phyloP scores from a whole-genome alignment of 2,888 invertebrate species.

The Tetragonula carbonaria region DNA sequence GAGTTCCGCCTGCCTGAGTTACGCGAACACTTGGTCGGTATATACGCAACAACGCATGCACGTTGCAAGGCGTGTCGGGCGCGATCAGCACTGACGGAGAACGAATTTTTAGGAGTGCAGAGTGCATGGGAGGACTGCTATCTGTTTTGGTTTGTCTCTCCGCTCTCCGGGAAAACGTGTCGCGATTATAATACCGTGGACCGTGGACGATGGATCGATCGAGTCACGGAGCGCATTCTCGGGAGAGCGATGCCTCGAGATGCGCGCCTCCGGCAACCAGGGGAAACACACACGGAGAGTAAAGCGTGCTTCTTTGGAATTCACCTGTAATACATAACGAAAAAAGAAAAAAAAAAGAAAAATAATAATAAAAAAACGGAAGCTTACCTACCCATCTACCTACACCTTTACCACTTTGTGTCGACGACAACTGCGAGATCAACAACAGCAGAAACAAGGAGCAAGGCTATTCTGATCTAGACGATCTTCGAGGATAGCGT shows the following conservation, averaged over 20 bases:
- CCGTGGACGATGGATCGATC: not conserved
- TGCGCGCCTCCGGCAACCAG: slow-evolving; percentile 20
- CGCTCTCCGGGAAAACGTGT: not conserved
- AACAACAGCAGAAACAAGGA: not conserved
- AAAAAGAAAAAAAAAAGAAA: too few species aligned
- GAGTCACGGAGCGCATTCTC: not conserved
- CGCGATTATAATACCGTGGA: not conserved
- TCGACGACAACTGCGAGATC: slow-evolving; percentile 18
- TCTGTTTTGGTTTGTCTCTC: not conserved
- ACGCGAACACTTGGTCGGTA: not conserved
- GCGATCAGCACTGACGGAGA: not conserved
- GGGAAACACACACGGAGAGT: slow-evolving; percentile 15
- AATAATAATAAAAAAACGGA: not conserved
- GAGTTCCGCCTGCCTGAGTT: not conserved
- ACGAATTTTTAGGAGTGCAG: not conserved
- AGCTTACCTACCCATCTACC: slow-evolving; percentile 52
- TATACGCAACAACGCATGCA: not conserved
- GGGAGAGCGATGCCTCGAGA: slow-evolving; percentile 16
- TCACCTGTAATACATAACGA: slow-evolving; percentile 41
- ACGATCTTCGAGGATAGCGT: slow-evolving; percentile 43
- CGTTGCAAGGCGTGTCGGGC: not conserved
- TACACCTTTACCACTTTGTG: slow-evolving; percentile 50
- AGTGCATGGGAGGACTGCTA: slow-evolving; percentile 15
- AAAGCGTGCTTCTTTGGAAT: slow-evolving; percentile 45
- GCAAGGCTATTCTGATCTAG: slow-evolving; percentile 48